phyloP scores from a whole-genome alignment of 1,140 invertebrate species.

The Drosophila repletoides region DNA sequence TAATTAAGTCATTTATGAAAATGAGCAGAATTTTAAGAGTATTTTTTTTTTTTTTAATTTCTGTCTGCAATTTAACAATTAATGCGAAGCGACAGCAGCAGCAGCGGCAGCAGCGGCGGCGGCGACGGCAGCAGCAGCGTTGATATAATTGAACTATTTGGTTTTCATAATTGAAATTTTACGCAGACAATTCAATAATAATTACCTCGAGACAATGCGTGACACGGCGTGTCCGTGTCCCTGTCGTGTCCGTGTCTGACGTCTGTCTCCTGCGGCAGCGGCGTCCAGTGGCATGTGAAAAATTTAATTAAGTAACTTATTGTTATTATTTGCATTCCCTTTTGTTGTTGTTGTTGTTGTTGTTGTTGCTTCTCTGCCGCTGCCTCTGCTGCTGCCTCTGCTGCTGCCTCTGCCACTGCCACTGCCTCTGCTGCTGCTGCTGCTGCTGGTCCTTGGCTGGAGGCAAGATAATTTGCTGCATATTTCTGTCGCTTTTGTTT shows the following conservation, averaged over 20 bases:
- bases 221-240: slow-evolving; percentile 11
- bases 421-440: neutral
- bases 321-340: slow-evolving; percentile 76
- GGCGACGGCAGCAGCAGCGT: no score
- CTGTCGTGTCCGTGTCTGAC: neutral
- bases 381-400: neutral
- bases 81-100: slow-evolving; percentile 43
- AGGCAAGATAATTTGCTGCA: slow-evolving; percentile 55
- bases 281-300: slow-evolving; percentile 54
- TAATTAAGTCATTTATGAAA: slow-evolving; percentile 58
- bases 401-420: neutral
- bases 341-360: slow-evolving; percentile 21
- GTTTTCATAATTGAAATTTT: slow-evolving; percentile 75
- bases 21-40: slow-evolving; percentile 5
- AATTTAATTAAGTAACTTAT: slow-evolving; percentile 81
- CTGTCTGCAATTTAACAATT: slow-evolving; percentile 49
- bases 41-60: neutral
- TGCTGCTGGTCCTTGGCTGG: slow-evolving; percentile 1
- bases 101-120: no score
- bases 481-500: slow-evolving; percentile 38
- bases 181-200: slow-evolving; percentile 77
- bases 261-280: slow-evolving; percentile 3
- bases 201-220: slow-evolving; percentile 52
- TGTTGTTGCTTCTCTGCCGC: neutral
- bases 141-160: slow-evolving; percentile 75